phyloP scores from a whole-genome alignment of 2,113 vertebrate genomes.

The Halcyon malimbica region DNA sequence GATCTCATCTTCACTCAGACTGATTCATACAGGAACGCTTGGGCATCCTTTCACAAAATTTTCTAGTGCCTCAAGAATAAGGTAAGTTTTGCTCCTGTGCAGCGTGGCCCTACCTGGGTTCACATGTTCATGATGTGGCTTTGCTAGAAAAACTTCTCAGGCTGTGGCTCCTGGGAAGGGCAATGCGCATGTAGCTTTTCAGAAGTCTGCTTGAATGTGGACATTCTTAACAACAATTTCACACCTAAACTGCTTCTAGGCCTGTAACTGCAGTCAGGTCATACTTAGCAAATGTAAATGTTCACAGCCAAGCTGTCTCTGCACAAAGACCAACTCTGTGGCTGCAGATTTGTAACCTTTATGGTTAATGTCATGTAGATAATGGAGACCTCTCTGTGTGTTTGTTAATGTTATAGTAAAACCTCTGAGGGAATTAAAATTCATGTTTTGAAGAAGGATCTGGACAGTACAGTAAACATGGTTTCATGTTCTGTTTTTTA shows the following conservation, averaged over 20 bases:
- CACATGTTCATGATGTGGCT: neutral
- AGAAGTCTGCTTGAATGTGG: neutral
- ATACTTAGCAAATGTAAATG: rapidly evolving
- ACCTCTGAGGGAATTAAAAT: neutral
- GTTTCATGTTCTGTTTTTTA: neutral
- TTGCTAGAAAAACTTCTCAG: neutral
- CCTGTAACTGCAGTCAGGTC: neutral
- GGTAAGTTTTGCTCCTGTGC: neutral
- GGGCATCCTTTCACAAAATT: neutral
- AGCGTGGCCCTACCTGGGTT: neutral
- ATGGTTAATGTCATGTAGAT: neutral
- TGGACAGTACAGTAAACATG: neutral
- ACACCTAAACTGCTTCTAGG: neutral
- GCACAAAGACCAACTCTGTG: neutral
- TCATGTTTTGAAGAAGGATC: neutral
- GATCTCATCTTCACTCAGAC: neutral
- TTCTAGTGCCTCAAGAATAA: neutral
- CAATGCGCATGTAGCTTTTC: neutral
- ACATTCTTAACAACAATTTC: neutral
- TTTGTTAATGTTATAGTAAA: neutral
- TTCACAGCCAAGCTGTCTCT: neutral
- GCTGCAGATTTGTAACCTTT: neutral
- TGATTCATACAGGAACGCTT: neutral
- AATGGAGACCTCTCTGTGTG: neutral
- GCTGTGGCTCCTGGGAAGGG: neutral